phyloP scores from a whole-genome alignment of 1,140 invertebrate genomes.

The Sogatella furcifera region DNA sequence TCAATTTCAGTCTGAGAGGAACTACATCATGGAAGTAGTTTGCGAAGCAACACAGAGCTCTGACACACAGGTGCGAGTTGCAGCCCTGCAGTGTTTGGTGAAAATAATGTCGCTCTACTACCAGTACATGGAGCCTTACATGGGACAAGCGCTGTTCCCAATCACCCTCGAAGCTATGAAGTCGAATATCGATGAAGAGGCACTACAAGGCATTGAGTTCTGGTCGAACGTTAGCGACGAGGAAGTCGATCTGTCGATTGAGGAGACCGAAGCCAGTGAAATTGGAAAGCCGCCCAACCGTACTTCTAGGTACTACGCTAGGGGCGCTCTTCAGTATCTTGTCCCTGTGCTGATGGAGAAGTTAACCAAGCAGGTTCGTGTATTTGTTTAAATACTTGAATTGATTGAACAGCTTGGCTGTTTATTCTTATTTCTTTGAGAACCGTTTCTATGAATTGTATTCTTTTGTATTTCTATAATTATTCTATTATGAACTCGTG shows the following conservation, averaged over 20 bases:
- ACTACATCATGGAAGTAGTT: slow-evolving; percentile 99
- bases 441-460: too few species aligned
- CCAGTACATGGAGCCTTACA: slow-evolving; percentile 98
- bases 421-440: too few species aligned
- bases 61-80: slow-evolving; percentile 85
- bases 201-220: slow-evolving; percentile 98
- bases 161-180: slow-evolving; percentile 99
- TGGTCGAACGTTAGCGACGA: slow-evolving; percentile 99
- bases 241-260: slow-evolving; percentile 93
- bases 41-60: slow-evolving; percentile 80
- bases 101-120: slow-evolving; percentile 99
- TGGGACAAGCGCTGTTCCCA: slow-evolving; percentile 95
- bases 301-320: slow-evolving; percentile 86
- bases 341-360: slow-evolving; percentile 90
- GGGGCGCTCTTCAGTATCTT: slow-evolving; percentile 90
- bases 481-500: too few species aligned
- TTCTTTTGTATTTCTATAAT: too few species aligned
- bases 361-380: slow-evolving; percentile 74
- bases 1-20: slow-evolving; percentile 65
- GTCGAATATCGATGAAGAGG: slow-evolving; percentile 88
- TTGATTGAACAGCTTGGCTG: too few species aligned
- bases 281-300: slow-evolving; percentile 80
- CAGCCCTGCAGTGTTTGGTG: slow-evolving; percentile 94
- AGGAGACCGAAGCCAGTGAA: slow-evolving; percentile 87
- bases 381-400: too few species aligned